Evolutionary conservation across 2,113 vertebrate species (phyloP).

Genomic region (Poeciliopsis turrubarensis): DNA sequence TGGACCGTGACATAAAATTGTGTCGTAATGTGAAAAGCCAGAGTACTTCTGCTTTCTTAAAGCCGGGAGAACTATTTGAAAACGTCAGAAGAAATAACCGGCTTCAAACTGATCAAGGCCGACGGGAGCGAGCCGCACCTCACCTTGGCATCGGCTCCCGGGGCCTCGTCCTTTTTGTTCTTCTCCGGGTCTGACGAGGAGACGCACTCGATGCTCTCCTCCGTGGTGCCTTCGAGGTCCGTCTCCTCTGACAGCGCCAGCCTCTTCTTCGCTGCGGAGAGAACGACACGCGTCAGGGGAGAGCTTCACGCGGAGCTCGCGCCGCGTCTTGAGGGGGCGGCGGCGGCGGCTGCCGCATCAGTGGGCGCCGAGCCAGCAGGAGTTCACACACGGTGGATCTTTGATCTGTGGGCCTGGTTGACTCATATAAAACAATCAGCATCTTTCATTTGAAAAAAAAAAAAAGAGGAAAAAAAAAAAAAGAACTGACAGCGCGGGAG

Average conservation of each 20-base stretch:
- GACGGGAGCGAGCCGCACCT: not conserved
- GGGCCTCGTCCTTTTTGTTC: slow-evolving; percentile 76
- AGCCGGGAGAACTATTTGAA: too few species aligned
- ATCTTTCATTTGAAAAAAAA: slow-evolving; percentile 16
- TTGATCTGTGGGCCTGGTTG: slow-evolving; percentile 38
- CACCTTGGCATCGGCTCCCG: slow-evolving; percentile 70
- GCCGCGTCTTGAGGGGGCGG: slow-evolving; percentile 27
- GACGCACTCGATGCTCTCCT: slow-evolving; percentile 81
- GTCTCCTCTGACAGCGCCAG: slow-evolving; percentile 82
- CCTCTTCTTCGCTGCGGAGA: slow-evolving; percentile 67
- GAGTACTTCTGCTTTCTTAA: too few species aligned
- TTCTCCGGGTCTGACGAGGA: slow-evolving; percentile 87
- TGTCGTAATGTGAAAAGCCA: too few species aligned
- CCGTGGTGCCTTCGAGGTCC: slow-evolving; percentile 85
- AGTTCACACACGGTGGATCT: slow-evolving; percentile 9
- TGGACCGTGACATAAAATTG: too few species aligned
- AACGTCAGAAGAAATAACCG: too few species aligned
- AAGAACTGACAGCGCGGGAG: not conserved
- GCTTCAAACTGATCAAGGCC: slow-evolving; percentile 3
- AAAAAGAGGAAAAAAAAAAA: not conserved
- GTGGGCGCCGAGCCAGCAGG: slow-evolving; percentile 9
- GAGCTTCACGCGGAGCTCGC: slow-evolving; percentile 1
- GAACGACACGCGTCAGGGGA: slow-evolving; percentile 3
- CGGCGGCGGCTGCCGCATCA: slow-evolving; percentile 21
- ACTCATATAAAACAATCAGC: slow-evolving; percentile 31